Evolutionary conservation across 1,140 invertebrate species (phyloP), one percentile per base, ranked within the genome.

Genomic region (Hyles euphorbiae): DNA sequence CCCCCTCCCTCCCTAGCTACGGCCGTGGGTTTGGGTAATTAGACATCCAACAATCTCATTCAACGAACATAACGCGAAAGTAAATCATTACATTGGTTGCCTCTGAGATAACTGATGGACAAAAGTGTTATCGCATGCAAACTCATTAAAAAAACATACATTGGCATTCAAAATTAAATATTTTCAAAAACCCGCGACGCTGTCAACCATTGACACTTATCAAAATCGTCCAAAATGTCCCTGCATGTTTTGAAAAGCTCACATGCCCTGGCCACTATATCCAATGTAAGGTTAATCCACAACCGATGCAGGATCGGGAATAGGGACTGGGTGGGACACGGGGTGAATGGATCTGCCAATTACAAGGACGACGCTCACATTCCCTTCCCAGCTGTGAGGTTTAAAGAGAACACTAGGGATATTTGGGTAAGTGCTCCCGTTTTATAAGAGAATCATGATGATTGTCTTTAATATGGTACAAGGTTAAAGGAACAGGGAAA

Each of bases 241-340:
- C n/a, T 63, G 34, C 33, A 61, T 12, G 43, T 50, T 0, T 43
- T 60, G 53, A 72, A 71, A 68, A 56, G 47, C 40, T 49, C n/a
- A 10, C 7, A n/a, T 5, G 32, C 53, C n/a, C 58, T 67, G n/a
- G 33, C 50, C 9, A 57, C 67, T 7, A 11, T 48, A 2, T 51
- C 64, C 6, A 51, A 45, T 8, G 56, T 64, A 3, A 71, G 77
- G 43, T 63, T 60, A 1, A 63, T 74, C 4, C 68, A 84, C 57
- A 71, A 75, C 2, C 60, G 62, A 34, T 68, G 67, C 33, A 74
- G 87, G 60, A 93, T 94, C 66, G 98, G 98, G 40, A 95, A 94
- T 53, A 92, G 98, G n/a, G 98, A 99, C 78, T 89, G 98, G 50
- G 98, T 99, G 7, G 97, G 98, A 5, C 94, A 87, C 83, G 98